Evolutionary conservation across 1,140 invertebrate genomes (phyloP).

Genomic region (Bombus terrestris): DNA sequence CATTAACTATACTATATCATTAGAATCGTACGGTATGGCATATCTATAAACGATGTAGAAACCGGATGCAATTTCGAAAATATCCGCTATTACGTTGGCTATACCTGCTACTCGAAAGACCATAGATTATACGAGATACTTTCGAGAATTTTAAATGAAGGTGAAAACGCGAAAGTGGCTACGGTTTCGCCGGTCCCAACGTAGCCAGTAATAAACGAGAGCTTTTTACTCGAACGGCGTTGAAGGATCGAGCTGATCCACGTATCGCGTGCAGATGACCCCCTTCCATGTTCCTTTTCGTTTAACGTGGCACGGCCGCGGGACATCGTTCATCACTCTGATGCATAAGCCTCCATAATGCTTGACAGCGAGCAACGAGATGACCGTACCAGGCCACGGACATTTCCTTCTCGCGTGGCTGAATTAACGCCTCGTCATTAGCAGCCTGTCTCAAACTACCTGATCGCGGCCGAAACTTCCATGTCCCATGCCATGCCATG

Average conservation of each 20-base stretch:
- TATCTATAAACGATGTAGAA: conserved; percentile 37
- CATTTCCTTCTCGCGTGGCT: conserved; percentile 68
- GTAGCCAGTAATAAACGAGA: conserved; percentile 69
- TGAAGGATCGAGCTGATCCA: conserved; percentile 71
- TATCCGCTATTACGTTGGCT: conserved; percentile 21
- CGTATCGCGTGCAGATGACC: conserved; percentile 73
- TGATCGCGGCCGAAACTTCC: conserved; percentile 51
- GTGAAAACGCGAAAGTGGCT: conserved; percentile 9
- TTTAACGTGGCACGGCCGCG: conserved; percentile 59
- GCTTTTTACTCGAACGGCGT: conserved; percentile 67
- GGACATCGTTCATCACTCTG: conserved; percentile 75
- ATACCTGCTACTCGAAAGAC: not conserved
- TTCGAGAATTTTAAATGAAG: conserved; percentile 45
- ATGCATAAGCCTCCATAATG: conserved; percentile 73
- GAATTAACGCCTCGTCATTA: conserved; percentile 80
- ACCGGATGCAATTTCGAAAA: conserved; percentile 43
- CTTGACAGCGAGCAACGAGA: conserved; percentile 64
- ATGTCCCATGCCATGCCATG: not conserved
- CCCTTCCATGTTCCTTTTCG: conserved; percentile 51
- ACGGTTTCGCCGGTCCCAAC: conserved; percentile 28
- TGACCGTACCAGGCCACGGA: conserved; percentile 60
- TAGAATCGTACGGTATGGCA: conserved; percentile 19
- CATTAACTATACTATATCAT: conserved; percentile 30
- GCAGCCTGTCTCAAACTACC: conserved; percentile 53
- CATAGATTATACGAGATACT: conserved; percentile 20